Evolutionary conservation across 2,888 invertebrate species (phyloP).

Genomic region (Acanthosepion lycidas): DNA sequence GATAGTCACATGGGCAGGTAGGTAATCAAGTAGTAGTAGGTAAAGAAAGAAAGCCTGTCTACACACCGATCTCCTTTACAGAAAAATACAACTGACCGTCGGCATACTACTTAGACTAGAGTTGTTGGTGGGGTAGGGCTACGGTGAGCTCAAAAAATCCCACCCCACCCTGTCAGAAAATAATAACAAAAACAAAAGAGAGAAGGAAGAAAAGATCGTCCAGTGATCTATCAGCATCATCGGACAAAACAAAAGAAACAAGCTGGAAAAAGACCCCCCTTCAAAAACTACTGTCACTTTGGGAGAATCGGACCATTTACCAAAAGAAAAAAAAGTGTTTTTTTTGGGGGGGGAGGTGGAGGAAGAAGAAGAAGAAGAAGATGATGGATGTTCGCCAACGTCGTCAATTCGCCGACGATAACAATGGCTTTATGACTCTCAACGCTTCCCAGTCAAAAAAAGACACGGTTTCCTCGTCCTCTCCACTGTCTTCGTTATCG

Average conservation of each 20-base stretch:
- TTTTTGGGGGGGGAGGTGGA: too few species aligned
- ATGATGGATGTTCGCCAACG: background rate
- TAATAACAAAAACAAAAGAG: background rate
- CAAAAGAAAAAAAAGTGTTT: background rate
- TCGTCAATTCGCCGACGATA: background rate
- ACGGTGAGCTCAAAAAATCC: background rate
- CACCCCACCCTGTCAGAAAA: background rate
- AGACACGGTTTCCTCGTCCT: conserved; percentile 82
- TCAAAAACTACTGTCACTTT: background rate
- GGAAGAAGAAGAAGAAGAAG: background rate
- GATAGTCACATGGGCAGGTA: background rate
- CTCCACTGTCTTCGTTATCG: conserved; percentile 77
- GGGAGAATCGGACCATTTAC: background rate
- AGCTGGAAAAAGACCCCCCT: background rate
- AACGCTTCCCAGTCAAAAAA: background rate
- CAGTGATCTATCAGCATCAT: too few species aligned
- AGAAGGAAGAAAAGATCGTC: background rate
- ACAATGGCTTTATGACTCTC: background rate
- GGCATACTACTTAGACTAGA: background rate
- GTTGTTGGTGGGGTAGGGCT: background rate
- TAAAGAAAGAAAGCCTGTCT: too few species aligned
- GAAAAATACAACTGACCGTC: too few species aligned
- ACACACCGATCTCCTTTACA: too few species aligned
- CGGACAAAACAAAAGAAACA: too few species aligned
- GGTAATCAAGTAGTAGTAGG: too few species aligned